Percentiles rank a stretch among this genome's conserved stretches.
These are phyloP conservation scores for Syngnathus floridae DNA, from an alignment of 2,113 vertebrate species.

Conservation along the genomic window DNA sequence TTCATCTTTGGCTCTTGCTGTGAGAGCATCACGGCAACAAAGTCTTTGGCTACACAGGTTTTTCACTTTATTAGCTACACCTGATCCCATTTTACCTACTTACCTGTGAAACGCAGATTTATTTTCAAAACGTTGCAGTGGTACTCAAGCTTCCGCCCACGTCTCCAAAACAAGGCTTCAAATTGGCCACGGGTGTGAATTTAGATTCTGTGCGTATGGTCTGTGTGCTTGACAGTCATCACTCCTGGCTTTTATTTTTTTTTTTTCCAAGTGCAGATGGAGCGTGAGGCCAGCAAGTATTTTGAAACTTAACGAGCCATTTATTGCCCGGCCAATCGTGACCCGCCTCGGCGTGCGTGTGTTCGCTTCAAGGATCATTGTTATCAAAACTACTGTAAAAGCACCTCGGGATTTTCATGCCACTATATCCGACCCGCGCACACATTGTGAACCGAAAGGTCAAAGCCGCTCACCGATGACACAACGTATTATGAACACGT, in stretches of 20 bases:
- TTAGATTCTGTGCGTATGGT: conserved; percentile 3
- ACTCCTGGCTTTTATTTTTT: conserved; percentile 2
- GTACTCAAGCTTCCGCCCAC: no score
- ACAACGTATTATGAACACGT: no score
- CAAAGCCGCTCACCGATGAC: no score
- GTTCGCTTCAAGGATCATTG: conserved; percentile 10
- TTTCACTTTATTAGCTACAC: not conserved
- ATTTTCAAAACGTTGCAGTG: no score
- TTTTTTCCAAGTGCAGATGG: conserved; percentile 2
- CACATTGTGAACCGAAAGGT: not conserved
- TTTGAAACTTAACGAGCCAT: conserved; percentile 8
- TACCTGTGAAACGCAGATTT: not conserved
- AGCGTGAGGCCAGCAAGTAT: conserved; percentile 18
- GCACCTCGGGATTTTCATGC: conserved; percentile 2
- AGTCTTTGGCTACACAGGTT: not conserved
- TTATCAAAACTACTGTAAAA: conserved; percentile 1
- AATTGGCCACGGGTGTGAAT: no score
- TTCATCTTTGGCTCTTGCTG: not conserved
- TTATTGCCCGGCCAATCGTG: conserved; percentile 15
- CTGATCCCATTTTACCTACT: conserved; percentile 5
- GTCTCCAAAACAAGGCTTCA: no score
- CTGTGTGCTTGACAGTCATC: conserved; percentile 11
- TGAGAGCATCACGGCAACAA: not conserved
- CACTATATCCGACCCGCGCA: not conserved
- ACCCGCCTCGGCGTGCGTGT: conserved; percentile 5